Evolutionary conservation across 53 echinoderm and acorn worm genomes (phyloP).

Genomic region (Luidia sarsii): DNA sequence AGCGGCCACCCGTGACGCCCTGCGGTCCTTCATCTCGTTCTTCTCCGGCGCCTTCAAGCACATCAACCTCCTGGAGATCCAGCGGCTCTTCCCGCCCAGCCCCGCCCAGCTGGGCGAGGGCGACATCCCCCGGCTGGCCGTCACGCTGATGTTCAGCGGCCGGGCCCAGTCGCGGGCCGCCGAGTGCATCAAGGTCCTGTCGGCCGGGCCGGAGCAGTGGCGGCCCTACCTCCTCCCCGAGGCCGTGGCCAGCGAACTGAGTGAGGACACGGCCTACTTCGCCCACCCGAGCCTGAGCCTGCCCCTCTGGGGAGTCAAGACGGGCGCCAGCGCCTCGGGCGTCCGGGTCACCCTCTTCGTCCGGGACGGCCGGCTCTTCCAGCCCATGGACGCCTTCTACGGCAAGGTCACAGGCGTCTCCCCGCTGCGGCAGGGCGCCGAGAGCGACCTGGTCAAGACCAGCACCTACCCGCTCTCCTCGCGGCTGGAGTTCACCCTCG

Average conservation of each 20-base stretch:
- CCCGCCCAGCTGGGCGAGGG: neutral
- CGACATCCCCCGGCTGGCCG: conserved; percentile 72
- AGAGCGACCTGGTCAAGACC: conserved; percentile 52
- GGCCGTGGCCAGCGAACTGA: conserved; percentile 61
- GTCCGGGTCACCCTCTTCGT: conserved; percentile 83
- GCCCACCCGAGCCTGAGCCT: conserved; percentile 64
- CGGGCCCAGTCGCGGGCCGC: conserved; percentile 62
- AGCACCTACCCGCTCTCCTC: conserved; percentile 71
- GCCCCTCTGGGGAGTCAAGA: conserved; percentile 82
- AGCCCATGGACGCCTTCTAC: conserved; percentile 84
- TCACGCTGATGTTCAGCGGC: conserved; percentile 72
- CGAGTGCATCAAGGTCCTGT: conserved; percentile 60
- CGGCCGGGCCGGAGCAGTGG: conserved; percentile 72
- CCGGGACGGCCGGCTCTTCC: conserved; percentile 63
- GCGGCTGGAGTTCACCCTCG: conserved; percentile 75
- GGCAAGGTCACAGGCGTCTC: conserved; percentile 65
- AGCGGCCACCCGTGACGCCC: conserved; percentile 44
- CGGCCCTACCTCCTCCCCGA: conserved; percentile 60
- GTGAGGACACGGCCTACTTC: conserved; percentile 76
- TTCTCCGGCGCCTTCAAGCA: conserved; percentile 98
- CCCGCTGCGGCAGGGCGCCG: conserved; percentile 44
- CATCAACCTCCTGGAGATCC: conserved; percentile 71
- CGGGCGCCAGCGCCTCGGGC: conserved; percentile 71
- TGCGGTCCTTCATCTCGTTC: conserved; percentile 66
- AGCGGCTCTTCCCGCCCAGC: conserved; percentile 11